A percentile compares a stretch with the other conserved stretches of the same genome.
phyloP scores from a whole-genome alignment of 1,140 invertebrate genomes.

The Whitmania pigra region DNA sequence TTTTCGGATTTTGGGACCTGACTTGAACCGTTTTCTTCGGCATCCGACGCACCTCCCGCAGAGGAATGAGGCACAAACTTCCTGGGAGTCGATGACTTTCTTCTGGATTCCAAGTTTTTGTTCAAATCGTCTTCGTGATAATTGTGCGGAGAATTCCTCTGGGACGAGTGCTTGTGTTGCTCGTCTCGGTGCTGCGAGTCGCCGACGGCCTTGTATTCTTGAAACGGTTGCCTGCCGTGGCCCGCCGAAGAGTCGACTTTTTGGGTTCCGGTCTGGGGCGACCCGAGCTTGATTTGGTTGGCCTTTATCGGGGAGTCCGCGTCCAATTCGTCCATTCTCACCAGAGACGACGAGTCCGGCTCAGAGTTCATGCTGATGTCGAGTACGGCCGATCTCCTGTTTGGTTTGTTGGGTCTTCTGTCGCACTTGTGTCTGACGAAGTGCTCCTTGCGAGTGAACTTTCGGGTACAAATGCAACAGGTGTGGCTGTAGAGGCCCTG shows the following conservation, averaged over 20 bases:
- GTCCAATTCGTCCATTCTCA: no score
- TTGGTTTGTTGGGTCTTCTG: slow-evolving; percentile 21
- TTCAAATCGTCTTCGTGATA: slow-evolving; percentile 9
- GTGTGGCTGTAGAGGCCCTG: slow-evolving; percentile 22
- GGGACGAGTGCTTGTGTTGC: no score
- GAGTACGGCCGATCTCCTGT: not conserved
- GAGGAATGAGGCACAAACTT: slow-evolving; percentile 11
- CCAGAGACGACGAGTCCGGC: not conserved
- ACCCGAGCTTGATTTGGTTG: no score
- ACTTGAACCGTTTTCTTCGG: not conserved
- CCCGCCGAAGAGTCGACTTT: no score
- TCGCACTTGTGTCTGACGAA: slow-evolving; percentile 24
- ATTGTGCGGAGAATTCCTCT: no score
- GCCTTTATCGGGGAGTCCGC: no score
- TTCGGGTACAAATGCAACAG: slow-evolving; percentile 23
- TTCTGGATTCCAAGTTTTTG: slow-evolving; percentile 17
- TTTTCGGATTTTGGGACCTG: no score
- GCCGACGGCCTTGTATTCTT: no score
- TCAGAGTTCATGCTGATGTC: slow-evolving; percentile 11
- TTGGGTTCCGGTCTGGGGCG: no score
- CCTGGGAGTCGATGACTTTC: slow-evolving; percentile 19
- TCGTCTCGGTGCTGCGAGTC: no score
- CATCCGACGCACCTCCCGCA: not conserved
- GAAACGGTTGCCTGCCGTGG: no score
- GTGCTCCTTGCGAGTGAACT: slow-evolving; percentile 27